Base-by-base conservation (phyloP, 30 jellyfish, hydroid and myxozoan species). In the Haliclystus octoradiatus region DNA sequence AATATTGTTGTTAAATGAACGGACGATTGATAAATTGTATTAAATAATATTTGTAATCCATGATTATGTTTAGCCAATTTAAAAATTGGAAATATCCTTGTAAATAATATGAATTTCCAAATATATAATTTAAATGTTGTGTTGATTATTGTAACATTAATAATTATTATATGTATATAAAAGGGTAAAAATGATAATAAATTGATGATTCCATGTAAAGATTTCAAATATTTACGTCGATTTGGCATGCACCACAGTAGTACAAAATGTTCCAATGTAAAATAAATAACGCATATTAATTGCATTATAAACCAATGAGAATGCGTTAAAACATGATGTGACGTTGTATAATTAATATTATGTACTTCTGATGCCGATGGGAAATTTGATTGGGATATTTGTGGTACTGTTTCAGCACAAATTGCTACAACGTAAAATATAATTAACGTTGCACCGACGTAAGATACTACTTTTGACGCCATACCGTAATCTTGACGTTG, bases 321-420 rank as follows among this genome's bases (percentile, higher is more conserved):
- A 27, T 13, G 7, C 30, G 30, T 19, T 40, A 40, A 19, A 40
- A 19, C 57, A 19, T 40, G 57, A 40, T 40, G 19, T 40, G 57
- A 40, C 57, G 57, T 9, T 40, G 57, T 19, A 5, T 40, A 19
- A 40, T 19, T 40, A 19, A 19, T 40, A 19, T 40, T 40, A 19
- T 40, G 57, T n/a, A n/a, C n/a, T n/a, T n/a, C n/a, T 5, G 57
- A 5, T 5, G 9, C 14, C 57, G 9, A 5, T 5, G 57, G 57
- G 57, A 40, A 40, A 40, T 40, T 40, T 19, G 19, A 5, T 5
- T 19, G 14, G 14, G 57, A 9, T 78, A 78, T 29, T 68, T 32
- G 68, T 1, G 92, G 92, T 2, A 78, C 35, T 9, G 96, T 85
- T 33, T 85, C 96, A 26, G 83, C 77, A 61, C 96, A 85, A 40